Conservation (phyloP, 2,797 vertebrate species). For the Eulemur coronatus region DNA sequence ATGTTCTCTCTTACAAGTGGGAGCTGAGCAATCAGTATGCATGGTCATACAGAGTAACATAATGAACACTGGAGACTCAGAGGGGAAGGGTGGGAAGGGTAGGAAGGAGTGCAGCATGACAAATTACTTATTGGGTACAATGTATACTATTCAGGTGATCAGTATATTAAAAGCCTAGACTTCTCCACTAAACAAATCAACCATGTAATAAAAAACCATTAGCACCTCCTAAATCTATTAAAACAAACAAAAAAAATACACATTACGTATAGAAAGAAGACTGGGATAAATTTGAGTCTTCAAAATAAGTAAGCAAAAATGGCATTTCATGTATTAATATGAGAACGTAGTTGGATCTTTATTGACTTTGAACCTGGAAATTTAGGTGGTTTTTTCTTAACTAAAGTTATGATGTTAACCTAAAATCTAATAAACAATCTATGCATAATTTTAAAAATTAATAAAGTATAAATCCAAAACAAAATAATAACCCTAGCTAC, state of each 20-base stretch:
- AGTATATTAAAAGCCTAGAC: neutral
- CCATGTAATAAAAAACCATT: neutral
- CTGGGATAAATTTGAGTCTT: neutral
- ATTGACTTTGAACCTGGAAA: neutral
- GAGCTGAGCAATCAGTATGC: neutral
- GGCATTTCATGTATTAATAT: neutral
- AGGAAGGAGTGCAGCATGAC: neutral
- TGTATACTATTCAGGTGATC: neutral
- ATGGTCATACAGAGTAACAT: neutral
- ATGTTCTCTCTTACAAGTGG: neutral
- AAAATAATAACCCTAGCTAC: neutral
- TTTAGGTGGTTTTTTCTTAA: slow-evolving; percentile 43
- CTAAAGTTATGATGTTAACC: neutral
- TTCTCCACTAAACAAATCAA: neutral
- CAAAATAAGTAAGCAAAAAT: neutral
- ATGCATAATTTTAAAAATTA: neutral
- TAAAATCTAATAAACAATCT: slow-evolving; percentile 42
- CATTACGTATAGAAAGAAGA: neutral
- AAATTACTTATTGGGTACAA: neutral
- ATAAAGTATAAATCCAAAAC: neutral
- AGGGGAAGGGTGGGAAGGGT: neutral
- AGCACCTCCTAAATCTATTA: neutral
- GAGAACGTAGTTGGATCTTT: neutral
- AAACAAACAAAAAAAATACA: neutral
- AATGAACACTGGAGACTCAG: neutral